Base-by-base conservation (phyloP, 2,113 vertebrate genomes). In the Malurus cyaneus region DNA sequence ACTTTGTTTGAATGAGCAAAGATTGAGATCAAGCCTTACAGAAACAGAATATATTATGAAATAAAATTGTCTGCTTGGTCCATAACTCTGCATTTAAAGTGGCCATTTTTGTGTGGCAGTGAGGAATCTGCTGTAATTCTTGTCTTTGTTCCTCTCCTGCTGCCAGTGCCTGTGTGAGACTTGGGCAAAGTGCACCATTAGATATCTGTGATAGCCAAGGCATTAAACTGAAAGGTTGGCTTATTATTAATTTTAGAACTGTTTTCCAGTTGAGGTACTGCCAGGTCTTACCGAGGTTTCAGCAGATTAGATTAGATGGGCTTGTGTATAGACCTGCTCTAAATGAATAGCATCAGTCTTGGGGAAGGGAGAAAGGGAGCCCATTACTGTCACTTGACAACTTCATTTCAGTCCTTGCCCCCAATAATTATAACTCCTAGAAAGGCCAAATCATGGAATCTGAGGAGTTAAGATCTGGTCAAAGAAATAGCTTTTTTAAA, bases 161-260 rank as follows among this genome's bases (percentile, higher is more conserved):
- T 78, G 64, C 73, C 44, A 12, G 26, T 61, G 54, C 36, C 88
- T 3, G 0, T 29, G 56, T 41, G 47, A 62, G 79, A 56, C 76
- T 70, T 80, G 90, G 46, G 62, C 39, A 28, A 61, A 85, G 73
- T 91, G 74, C 52, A 56, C 70, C 77, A 42, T 65, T 72, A 61
- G 81, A 42, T 80, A 39, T 57, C 70, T 29, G 60, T 67, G 72
- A 66, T 86, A 90, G 80, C 67, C 60, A 74, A 52, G 36, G 56
- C 52, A 71, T 83, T 80, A 86, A 88, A 64, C 85, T 64, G 74
- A 89, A 94, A 93, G 64, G 81, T 83, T 7, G 0, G 66, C 10
- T 47, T 89, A 54, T 70, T 90, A 81, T 86, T 94, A 83, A 94
- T 89, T 93, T 88, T 60, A 61, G 82, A 83, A 50, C 60, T 67